Evolutionary conservation across 2,888 invertebrate species (phyloP), one percentile per base, ranked within the genome.

Genomic region (Pediacus dermestoides): DNA sequence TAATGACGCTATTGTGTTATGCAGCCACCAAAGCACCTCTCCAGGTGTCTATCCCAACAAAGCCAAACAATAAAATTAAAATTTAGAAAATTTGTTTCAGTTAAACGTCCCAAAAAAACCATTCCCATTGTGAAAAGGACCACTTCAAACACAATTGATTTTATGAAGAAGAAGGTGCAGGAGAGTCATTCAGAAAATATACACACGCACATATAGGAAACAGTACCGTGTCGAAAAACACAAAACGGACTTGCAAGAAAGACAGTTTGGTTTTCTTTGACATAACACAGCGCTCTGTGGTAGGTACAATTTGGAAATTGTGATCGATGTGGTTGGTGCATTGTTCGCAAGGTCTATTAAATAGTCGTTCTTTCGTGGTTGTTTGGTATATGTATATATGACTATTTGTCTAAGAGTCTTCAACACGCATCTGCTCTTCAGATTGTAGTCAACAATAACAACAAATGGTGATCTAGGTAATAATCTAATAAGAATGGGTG

Each of bases 21-120:
- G n/a, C n/a, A n/a, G n/a, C n/a, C n/a, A n/a, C n/a, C n/a, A n/a
- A n/a, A n/a, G n/a, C n/a, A n/a, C n/a, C n/a, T n/a, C n/a, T 33
- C 51, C 59, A 58, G 54, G 52, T 58, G 58, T 49, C 38, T 7
- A 23, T 22, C 32, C 55, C 55, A 60, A 58, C 51, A 46, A 42
- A 3, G n/a, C 21, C 13, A 3, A 33, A 55, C 52, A 63, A 61
- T 58, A 60, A 62, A 23, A 62, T 63, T 55, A 54, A 53, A 57
- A 61, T 59, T 62, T 62, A 52, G 48, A 44, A 63, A 63, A 64
- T 64, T 64, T 62, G 64, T 59, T 63, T 53, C 62, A 61, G 57
- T 55, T 51, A 50, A 52, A 43, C 42, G 39, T 47, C 51, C 45
- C 48, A 52, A 57, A 59, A 58, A 55, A 53, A 42, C n/a, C 28